Evolutionary conservation across 2,113 vertebrate genomes (phyloP).

Genomic region (Sylvia atricapilla): DNA sequence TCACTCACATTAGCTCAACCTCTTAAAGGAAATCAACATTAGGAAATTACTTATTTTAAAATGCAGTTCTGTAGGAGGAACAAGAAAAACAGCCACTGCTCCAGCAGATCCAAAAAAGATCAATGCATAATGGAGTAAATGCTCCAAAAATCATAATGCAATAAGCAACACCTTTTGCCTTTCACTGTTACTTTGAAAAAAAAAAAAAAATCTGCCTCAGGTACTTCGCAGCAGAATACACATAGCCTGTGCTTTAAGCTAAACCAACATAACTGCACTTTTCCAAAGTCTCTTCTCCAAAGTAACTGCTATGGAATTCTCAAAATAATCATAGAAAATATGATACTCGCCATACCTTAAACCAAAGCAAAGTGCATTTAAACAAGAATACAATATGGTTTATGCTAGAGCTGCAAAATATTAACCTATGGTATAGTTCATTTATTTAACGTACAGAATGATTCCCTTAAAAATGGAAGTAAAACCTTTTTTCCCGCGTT

Average conservation of each 20-base stretch:
- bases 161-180: neutral
- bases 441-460: neutral
- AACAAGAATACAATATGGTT: neutral
- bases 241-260: neutral
- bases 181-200: neutral
- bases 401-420: neutral
- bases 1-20: neutral
- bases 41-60: slow-evolving; percentile 24
- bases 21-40: neutral
- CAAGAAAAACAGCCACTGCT: neutral
- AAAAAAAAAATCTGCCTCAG: neutral
- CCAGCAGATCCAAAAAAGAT: neutral
- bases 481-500: neutral
- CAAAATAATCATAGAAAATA: neutral
- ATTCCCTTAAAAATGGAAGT: neutral
- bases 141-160: neutral
- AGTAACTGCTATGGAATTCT: neutral
- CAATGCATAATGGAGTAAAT: neutral
- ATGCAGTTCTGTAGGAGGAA: neutral
- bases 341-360: neutral
- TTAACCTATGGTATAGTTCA: neutral
- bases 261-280: neutral
- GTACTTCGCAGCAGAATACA: neutral
- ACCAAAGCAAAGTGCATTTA: neutral
- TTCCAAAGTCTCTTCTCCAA: neutral